Evolutionary conservation across 2,797 vertebrate species (phyloP), one percentile per base, ranked within the genome.

Genomic region (Argya squamiceps): DNA sequence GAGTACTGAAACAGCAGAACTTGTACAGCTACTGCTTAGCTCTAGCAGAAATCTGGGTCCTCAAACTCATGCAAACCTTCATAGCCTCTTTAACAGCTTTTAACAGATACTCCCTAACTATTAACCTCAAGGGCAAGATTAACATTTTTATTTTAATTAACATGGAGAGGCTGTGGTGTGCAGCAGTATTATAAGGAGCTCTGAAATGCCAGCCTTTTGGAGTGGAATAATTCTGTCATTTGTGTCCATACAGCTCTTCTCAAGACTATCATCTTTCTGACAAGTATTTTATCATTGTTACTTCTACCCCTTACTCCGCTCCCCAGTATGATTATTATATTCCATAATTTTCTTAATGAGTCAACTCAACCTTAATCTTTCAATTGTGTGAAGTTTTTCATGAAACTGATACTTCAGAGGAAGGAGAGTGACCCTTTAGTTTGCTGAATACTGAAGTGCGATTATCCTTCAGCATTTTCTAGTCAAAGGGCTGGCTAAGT

Each of bases 201-300:
- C 56, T 77, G 64, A 95, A 89, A 87, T 79, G 68, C 44, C 78
- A 85, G 78, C 63, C 60, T 93, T 93, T 90, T 8, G 15, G 86
- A 67, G 37, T 20, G 52, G 90, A 94, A 80, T 79, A 89, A 94
- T 87, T 93, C 58, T 89, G 86, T 96, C 94, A 68, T 80, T 85
- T 96, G 86, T 92, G 94, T 94, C 65, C 75, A 68, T 46, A 89
- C 71, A 89, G 84, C 32, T 89, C 41, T 68, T 89, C 67, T 92
- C 80, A 75, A 73, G 39, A 84, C 46, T 60, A 87, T 73, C 74
- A 92, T 64, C 69, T 58, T 89, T 69, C 87, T 94, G 92, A 94
- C 84, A 96, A 80, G 81, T 68, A 69, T 93, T 94, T 91, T 71
- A 93, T 77, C 68, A 78, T 58, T 62, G 55, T 83, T 82, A 47